Percentiles rank a stretch among this genome's conserved stretches.
Evolutionary conservation across 2,113 vertebrate species (phyloP).

Genomic region (Cyanistes caeruleus): DNA sequence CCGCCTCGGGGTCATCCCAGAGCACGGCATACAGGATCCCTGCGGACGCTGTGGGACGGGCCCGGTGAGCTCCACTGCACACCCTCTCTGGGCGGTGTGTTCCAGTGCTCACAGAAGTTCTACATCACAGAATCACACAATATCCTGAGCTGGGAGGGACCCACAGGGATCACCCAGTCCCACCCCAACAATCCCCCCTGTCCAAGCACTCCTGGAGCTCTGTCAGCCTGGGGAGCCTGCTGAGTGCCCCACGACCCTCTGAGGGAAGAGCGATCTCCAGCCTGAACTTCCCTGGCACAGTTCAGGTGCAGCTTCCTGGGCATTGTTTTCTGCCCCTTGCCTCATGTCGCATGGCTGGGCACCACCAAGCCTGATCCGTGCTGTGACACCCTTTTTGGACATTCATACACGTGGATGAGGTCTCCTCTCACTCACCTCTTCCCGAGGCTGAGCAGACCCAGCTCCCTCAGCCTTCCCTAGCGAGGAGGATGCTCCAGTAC

Average conservation of each 20-base stretch:
- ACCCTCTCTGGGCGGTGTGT: accelerated
- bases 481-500: neutral
- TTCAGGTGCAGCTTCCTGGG: neutral
- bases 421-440: neutral
- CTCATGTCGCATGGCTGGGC: neutral
- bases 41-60: accelerated
- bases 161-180: neutral
- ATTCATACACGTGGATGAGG: neutral
- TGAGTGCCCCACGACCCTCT: neutral
- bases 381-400: too few relatives aligned
- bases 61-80: neutral
- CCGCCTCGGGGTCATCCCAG: neutral
- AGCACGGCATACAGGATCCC: neutral
- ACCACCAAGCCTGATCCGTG: neutral
- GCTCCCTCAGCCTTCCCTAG: neutral
- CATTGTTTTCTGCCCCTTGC: neutral
- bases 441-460: neutral
- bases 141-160: neutral
- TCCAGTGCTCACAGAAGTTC: neutral
- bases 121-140: too few relatives aligned
- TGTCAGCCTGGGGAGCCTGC: neutral
- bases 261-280: neutral
- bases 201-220: neutral
- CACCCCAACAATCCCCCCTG: neutral
- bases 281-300: accelerated